Evolutionary conservation across 2,888 invertebrate genomes (phyloP).

Genomic region (Eilema caniola): DNA sequence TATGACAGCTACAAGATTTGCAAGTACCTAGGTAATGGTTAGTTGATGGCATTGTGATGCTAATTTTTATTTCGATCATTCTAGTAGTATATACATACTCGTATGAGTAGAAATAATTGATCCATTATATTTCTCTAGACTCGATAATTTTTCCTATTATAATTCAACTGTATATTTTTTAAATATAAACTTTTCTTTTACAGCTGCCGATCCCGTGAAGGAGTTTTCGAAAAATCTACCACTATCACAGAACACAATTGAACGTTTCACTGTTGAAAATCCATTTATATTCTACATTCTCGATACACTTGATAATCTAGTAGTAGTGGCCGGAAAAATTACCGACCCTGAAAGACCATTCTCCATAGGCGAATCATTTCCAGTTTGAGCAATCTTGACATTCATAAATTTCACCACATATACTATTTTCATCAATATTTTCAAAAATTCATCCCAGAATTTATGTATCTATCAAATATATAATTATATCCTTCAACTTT

Average conservation of each 20-base stretch:
- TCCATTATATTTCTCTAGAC: too few relatives aligned
- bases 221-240: constrained; percentile 74
- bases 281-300: constrained; percentile 89
- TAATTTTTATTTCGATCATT: too few relatives aligned
- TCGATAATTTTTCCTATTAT: too few relatives aligned
- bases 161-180: background rate
- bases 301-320: constrained; percentile 86
- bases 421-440: constrained; percentile 35
- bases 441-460: constrained; percentile 46
- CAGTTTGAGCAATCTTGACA: constrained; percentile 30
- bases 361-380: constrained; percentile 30
- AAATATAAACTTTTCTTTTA: constrained; percentile 32
- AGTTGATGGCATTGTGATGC: too few relatives aligned
- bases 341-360: constrained; percentile 76
- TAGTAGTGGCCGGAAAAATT: constrained; percentile 88
- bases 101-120: too few relatives aligned
- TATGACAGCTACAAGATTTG: too few relatives aligned
- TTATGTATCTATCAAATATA: constrained; percentile 11
- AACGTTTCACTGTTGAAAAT: constrained; percentile 84
- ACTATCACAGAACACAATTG: constrained; percentile 57
- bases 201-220: constrained; percentile 59
- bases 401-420: constrained; percentile 24
- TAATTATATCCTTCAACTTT: constrained; percentile 40
- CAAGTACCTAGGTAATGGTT: too few relatives aligned
- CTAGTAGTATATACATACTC: too few relatives aligned